Percentiles rank a stretch among this genome's conserved stretches.
phyloP scores from a whole-genome alignment of 2,113 vertebrate genomes.

The Camelus bactrianus region DNA sequence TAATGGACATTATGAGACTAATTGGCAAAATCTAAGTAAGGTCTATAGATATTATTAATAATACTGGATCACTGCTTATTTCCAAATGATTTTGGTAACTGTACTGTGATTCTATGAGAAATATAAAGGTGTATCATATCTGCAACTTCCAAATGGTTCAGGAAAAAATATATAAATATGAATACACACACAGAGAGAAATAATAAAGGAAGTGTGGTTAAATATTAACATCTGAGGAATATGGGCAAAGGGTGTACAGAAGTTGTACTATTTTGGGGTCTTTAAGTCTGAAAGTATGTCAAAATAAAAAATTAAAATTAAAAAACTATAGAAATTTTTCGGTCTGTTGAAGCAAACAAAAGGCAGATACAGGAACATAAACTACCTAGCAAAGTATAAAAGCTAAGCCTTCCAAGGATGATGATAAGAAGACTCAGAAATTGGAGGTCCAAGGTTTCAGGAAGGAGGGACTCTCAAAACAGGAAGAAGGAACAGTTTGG shows the following conservation, averaged over 20 bases:
- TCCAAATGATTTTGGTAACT: background rate
- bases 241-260: background rate
- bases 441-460: background rate
- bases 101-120: background rate
- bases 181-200: background rate
- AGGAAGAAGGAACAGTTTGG: background rate
- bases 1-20: background rate
- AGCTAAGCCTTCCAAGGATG: background rate
- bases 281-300: slow-evolving; percentile 53
- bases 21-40: background rate
- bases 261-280: background rate
- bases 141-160: background rate
- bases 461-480: background rate
- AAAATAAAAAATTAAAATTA: background rate
- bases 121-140: background rate
- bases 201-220: background rate
- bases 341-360: background rate
- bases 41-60: background rate
- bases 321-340: background rate
- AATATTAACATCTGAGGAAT: background rate
- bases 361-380: background rate
- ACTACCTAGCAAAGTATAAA: background rate
- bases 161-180: background rate
- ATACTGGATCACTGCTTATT: background rate
- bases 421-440: background rate